Conservation (phyloP, 2,888 invertebrate genomes). For the Platycheirus albimanus region DNA sequence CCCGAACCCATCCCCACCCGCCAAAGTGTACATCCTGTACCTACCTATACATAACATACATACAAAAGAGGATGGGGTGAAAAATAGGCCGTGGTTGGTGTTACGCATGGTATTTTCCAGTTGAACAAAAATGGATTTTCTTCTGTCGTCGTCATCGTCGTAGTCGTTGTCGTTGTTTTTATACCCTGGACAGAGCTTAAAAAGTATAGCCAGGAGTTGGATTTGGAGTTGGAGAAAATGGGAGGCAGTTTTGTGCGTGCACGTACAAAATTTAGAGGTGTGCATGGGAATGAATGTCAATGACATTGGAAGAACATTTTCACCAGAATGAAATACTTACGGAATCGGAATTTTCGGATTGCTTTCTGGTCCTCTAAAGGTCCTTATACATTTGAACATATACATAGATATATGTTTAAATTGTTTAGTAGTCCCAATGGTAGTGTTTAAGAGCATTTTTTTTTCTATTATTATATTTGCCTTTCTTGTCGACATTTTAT, state of each 20-base stretch:
- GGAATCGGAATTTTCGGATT: slow-evolving; percentile 57
- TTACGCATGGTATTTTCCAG: slow-evolving; percentile 72
- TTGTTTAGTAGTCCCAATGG: slow-evolving; percentile 40
- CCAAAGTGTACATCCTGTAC: not conserved
- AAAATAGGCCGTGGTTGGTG: slow-evolving; percentile 36
- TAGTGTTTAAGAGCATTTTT: slow-evolving; percentile 11
- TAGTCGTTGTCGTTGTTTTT: slow-evolving; percentile 17
- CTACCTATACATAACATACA: not conserved
- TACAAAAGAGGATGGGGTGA: slow-evolving; percentile 9
- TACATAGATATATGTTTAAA: slow-evolving; percentile 18
- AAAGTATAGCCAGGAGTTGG: not conserved
- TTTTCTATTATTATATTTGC: slow-evolving; percentile 3
- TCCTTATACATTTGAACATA: slow-evolving; percentile 20
- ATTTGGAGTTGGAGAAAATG: not conserved
- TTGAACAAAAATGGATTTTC: slow-evolving; percentile 66
- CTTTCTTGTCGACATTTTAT: slow-evolving; percentile 32
- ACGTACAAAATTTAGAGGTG: slow-evolving; percentile 68
- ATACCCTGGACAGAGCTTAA: slow-evolving; percentile 33
- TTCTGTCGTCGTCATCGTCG: slow-evolving; percentile 17
- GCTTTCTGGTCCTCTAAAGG: slow-evolving; percentile 38
- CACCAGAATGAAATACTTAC: slow-evolving; percentile 31
- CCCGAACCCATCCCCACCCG: too few relatives aligned
- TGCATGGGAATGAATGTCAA: slow-evolving; percentile 71
- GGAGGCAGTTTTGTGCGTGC: slow-evolving; percentile 51
- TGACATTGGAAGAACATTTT: slow-evolving; percentile 69